Base-by-base conservation (phyloP, 2,888 invertebrate species). In the Cataglyphis albicans region DNA sequence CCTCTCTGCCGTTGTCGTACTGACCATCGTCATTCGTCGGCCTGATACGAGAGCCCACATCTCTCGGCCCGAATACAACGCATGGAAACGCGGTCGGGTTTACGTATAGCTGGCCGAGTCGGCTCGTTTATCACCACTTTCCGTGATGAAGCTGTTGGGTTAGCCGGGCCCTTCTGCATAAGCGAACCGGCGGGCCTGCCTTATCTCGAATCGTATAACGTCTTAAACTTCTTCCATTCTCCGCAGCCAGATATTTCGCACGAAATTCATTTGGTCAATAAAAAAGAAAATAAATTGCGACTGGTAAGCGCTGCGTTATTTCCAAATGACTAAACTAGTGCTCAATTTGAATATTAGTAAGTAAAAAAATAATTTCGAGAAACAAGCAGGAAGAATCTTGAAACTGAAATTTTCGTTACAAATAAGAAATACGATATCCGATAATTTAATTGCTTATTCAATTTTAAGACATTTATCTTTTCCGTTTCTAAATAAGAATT, bases 61-160 rank as follows among this genome's bases (percentile, higher is more conserved):
- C 70, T 70, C 70, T 63, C 82, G 25, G 64, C 44, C 41, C 73
- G 85, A 83, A 83, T 86, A 83, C 81, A 81, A 90, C 85, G 87
- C 88, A 90, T 88, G 86, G 89, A 84, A 88, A 73, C 83, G 89
- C 82, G 88, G 90, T 88, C 89, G 84, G 85, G 85, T 89, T 89
- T n/a, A 88, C 88, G 84, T 86, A 87, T 87, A 82, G 85, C 73
- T 86, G 81, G 81, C 68, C 76, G 75, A 84, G 75, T n/a, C 67
- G 86, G 83, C 90, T 90, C 90, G 89, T 90, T 90, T 89, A 90
- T 90, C 90, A 90, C 78, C 78, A 90, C 89, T 68, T 76, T 86
- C 84, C 83, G 90, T 90, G 92, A 92, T 91, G 92, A 90, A 92
- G 92, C 89, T 92, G 92, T 91, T 91, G 90, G 90, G 87, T 88